phyloP scores from a whole-genome alignment of 2,888 invertebrate species.

The Sepiola atlantica region DNA sequence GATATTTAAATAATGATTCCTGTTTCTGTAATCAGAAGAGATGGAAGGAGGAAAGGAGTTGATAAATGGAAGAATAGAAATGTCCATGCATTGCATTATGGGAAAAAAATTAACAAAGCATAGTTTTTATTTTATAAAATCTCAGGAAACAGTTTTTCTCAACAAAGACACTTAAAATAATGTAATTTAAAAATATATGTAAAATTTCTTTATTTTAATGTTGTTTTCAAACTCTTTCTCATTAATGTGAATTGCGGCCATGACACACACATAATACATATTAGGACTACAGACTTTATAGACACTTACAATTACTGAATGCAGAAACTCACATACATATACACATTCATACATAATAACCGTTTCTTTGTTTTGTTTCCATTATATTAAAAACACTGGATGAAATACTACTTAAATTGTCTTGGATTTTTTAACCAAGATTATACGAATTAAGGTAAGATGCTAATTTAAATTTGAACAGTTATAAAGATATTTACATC shows the following conservation, averaged over 20 bases:
- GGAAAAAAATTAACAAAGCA: background rate
- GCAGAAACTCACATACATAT: background rate
- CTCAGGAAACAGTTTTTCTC: background rate
- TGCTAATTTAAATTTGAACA: too few species aligned
- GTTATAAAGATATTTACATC: too few species aligned
- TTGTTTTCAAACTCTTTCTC: background rate
- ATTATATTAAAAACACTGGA: background rate
- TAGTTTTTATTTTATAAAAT: background rate
- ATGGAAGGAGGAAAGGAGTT: background rate
- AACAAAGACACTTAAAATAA: background rate
- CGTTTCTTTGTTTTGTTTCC: background rate
- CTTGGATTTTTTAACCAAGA: background rate
- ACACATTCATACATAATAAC: background rate
- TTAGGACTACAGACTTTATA: background rate
- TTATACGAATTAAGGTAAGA: background rate
- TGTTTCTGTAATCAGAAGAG: too few species aligned
- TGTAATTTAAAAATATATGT: background rate
- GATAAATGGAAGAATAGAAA: background rate
- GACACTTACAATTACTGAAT: background rate
- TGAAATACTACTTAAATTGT: background rate
- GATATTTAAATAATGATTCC: too few species aligned
- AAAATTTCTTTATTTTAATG: background rate
- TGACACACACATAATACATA: background rate
- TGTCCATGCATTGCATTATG: background rate
- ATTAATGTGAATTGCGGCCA: background rate